Conservation (phyloP, 2,113 vertebrate species). For the Deroptyus accipitrinus region DNA sequence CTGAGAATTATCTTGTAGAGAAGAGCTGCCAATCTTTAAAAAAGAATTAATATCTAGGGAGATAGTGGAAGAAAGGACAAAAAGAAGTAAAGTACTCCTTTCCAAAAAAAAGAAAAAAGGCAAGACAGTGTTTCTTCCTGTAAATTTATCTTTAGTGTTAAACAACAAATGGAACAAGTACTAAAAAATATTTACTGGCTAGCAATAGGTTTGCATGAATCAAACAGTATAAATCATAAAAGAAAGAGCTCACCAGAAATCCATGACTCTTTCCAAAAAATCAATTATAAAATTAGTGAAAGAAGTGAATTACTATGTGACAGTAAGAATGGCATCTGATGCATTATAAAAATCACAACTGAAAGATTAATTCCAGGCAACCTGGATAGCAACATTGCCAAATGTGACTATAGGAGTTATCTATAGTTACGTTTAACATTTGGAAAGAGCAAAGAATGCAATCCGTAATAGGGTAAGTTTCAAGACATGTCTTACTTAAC, state of each 20-base stretch:
- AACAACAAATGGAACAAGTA: neutral
- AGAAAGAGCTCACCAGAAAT: neutral
- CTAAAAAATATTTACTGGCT: conserved; percentile 12
- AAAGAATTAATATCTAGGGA: neutral
- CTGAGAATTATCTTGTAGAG: neutral
- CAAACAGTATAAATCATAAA: neutral
- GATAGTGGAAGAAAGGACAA: neutral
- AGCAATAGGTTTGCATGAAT: neutral
- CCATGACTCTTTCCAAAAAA: neutral
- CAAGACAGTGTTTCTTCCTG: neutral
- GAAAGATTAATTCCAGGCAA: conserved; percentile 32
- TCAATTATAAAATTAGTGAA: conserved; percentile 22
- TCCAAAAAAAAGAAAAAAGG: neutral
- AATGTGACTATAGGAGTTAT: neutral
- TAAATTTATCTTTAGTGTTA: conserved; percentile 17
- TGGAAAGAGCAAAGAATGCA: neutral
- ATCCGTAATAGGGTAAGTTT: neutral
- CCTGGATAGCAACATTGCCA: neutral
- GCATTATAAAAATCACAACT: neutral
- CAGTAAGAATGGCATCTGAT: neutral
- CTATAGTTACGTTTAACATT: neutral
- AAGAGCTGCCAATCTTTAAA: neutral
- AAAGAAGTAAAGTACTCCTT: neutral
- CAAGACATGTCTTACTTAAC: neutral
- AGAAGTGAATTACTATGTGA: neutral